Base-by-base conservation (phyloP, 2,888 invertebrate species). In the Ennomos quercinarius region DNA sequence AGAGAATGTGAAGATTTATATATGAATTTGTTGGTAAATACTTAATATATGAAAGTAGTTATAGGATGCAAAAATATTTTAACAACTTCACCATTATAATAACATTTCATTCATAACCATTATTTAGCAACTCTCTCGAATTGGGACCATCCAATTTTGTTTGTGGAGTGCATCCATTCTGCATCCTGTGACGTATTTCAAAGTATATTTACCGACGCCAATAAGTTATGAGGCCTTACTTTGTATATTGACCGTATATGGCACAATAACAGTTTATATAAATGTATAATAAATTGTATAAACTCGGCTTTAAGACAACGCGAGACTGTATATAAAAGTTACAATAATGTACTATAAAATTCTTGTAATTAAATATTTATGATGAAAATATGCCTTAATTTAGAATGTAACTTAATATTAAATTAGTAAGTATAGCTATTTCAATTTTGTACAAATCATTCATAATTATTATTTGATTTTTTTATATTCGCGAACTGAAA, bases 291-390 rank as follows among this genome's bases (percentile, higher is more conserved):
- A 77, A 68, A 61, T 71, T 83, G 78, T 83, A 83, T 78, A 84
- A 82, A 80, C 78, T 87, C 84, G 81, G 84, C 84, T 89, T 86
- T 89, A 89, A 90, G 84, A 83, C 83, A 85, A 80, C 77, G 84
- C 86, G 88, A 90, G 91, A 90, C 91, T 91, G 90, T 91, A 87
- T 84, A 89, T 86, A 89, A 81, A 84, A 72, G 78, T 72, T 70
- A 73, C 79, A 77, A 75, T 79, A 84, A 82, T 87, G 85, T 78
- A 81, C 81, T 80, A 84, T 81, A 83, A 73, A 80, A 83, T 27
- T 85, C 77, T 78, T 88, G 85, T 87, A 87, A 85, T 86, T 80
- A 86, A 82, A 66, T 88, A 90, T 90, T 89, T 90, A 89, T 90
- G 84, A 84, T 82, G 71, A 64, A 80, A 85, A 80, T 87, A 90